Conservation (phyloP, 2,888 invertebrate species). For the Phyllotreta striolata region DNA sequence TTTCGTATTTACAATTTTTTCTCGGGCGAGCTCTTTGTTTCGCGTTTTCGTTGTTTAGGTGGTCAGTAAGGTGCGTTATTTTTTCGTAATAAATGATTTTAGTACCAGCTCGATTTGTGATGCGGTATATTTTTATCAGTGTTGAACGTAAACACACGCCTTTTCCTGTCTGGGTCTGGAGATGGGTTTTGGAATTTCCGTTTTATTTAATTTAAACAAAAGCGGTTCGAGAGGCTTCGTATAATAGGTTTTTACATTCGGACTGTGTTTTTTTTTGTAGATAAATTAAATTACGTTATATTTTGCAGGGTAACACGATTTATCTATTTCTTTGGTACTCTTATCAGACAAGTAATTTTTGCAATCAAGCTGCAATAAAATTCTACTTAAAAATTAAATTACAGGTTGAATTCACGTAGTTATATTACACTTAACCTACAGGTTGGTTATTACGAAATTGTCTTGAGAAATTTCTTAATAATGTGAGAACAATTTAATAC, state of each 20-base stretch:
- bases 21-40: slow-evolving; percentile 23
- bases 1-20: slow-evolving; percentile 27
- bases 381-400: too few species aligned
- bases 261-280: too few species aligned
- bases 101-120: slow-evolving; percentile 17
- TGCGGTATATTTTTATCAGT: slow-evolving; percentile 30
- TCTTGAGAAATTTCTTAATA: too few species aligned
- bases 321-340: too few species aligned
- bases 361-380: too few species aligned
- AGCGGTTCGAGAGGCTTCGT: background rate
- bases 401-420: too few species aligned
- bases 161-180: slow-evolving; percentile 37
- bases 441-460: too few species aligned
- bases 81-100: background rate
- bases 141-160: slow-evolving; percentile 37
- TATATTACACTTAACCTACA: too few species aligned
- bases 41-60: slow-evolving; percentile 10
- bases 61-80: slow-evolving; percentile 2
- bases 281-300: too few species aligned
- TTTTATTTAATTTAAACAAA: slow-evolving; percentile 31
- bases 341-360: too few species aligned
- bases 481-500: too few species aligned
- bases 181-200: slow-evolving; percentile 39
- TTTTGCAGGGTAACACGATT: too few species aligned
- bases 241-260: background rate